phyloP scores from a whole-genome alignment of 2,888 invertebrate genomes.

The Aricia artaxerxes region DNA sequence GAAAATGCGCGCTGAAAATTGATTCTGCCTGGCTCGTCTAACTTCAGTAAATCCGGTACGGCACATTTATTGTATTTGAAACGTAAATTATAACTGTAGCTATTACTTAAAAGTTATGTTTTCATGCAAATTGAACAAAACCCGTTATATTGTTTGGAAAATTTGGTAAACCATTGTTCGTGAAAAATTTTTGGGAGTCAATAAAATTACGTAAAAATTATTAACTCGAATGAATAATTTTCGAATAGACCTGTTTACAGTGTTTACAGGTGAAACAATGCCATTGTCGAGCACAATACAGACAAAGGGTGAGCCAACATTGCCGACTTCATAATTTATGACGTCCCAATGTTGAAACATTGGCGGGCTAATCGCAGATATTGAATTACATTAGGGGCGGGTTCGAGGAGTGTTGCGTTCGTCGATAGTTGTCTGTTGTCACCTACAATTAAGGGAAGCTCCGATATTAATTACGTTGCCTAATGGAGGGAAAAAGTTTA shows the following conservation, averaged over 20 bases:
- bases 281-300: slow-evolving; percentile 58
- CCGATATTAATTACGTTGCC: slow-evolving; percentile 77
- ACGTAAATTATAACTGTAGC: background rate
- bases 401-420: slow-evolving; percentile 60
- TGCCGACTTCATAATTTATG: slow-evolving; percentile 58
- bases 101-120: background rate
- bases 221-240: slow-evolving; percentile 34
- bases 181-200: background rate
- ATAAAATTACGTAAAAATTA: slow-evolving; percentile 21
- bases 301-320: slow-evolving; percentile 49
- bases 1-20: too few species aligned
- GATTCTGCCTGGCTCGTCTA: background rate
- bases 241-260: slow-evolving; percentile 42
- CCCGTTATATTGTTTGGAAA: slow-evolving; percentile 6
- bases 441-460: slow-evolving; percentile 71
- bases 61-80: background rate
- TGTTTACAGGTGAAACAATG: slow-evolving; percentile 59
- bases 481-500: slow-evolving; percentile 69
- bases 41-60: background rate
- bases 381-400: slow-evolving; percentile 41
- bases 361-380: slow-evolving; percentile 52
- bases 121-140: background rate
- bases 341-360: slow-evolving; percentile 55
- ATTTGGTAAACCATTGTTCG: slow-evolving; percentile 8
- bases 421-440: slow-evolving; percentile 58